Evolutionary conservation across 2,113 vertebrate genomes (phyloP).

Genomic region (Megalops atlanticus): DNA sequence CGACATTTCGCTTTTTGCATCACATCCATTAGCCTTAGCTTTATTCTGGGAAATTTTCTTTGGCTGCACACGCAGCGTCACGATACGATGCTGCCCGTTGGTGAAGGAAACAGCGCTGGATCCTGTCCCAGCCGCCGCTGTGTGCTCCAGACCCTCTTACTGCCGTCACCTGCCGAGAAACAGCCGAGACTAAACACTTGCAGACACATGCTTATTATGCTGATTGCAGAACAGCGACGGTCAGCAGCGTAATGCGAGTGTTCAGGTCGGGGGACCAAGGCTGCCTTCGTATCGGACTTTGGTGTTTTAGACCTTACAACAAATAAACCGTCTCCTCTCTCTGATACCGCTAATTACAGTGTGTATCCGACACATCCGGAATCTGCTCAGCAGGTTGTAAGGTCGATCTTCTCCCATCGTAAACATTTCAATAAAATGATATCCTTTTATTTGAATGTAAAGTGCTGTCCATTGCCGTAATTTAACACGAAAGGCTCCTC

Average conservation of each 20-base stretch:
- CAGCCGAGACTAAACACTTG: background rate
- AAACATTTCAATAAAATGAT: too few relatives aligned
- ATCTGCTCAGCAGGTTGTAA: too few relatives aligned
- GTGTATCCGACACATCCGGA: too few relatives aligned
- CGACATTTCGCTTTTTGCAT: conserved; percentile 17
- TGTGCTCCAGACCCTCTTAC: background rate
- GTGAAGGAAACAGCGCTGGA: background rate
- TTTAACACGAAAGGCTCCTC: too few relatives aligned
- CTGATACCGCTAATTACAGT: too few relatives aligned
- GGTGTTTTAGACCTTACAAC: background rate
- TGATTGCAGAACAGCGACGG: background rate
- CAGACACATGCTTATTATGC: conserved; percentile 6
- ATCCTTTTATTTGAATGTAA: too few relatives aligned
- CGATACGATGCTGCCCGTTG: background rate
- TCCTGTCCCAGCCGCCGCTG: background rate
- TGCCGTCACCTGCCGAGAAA: conserved; percentile 11
- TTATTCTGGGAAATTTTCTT: conserved; percentile 15
- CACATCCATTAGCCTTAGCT: conserved; percentile 9
- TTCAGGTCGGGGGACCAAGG: background rate
- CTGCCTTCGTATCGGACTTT: background rate
- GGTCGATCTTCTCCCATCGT: too few relatives aligned
- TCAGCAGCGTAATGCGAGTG: background rate
- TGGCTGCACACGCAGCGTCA: background rate
- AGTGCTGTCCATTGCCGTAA: too few relatives aligned
- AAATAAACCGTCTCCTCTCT: too few relatives aligned